These are phyloP conservation scores for Rhinichthys osculus DNA, from an alignment of 2,797 vertebrate genomes.

Conservation along the genomic window DNA sequence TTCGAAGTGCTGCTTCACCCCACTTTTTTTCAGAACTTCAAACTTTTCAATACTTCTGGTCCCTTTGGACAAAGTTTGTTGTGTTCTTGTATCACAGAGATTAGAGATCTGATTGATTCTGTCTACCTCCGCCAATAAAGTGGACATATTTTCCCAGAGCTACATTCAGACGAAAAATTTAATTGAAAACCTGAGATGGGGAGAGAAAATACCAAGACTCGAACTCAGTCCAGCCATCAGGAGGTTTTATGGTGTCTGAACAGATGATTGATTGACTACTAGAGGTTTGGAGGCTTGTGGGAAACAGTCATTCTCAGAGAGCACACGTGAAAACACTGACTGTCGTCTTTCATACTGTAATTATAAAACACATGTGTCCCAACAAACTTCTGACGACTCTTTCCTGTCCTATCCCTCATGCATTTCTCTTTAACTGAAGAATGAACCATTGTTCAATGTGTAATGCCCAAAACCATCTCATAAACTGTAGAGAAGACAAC, in stretches of 20 bases:
- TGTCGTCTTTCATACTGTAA: conserved; percentile 48
- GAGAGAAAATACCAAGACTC: conserved; percentile 31
- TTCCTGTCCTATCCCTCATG: background rate
- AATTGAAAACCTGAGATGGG: conserved; percentile 16
- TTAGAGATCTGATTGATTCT: conserved; percentile 38
- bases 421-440: conserved; percentile 3
- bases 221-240: conserved; percentile 12
- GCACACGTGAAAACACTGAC: conserved; percentile 42
- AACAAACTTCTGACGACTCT: conserved; percentile 10
- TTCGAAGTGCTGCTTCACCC: conserved; percentile 21
- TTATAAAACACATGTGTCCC: conserved; percentile 38
- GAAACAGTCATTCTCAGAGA: conserved; percentile 41
- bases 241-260: conserved; percentile 34
- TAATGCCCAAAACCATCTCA: background rate
- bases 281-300: conserved; percentile 47
- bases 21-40: conserved; percentile 6
- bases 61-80: conserved; percentile 35
- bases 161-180: conserved; percentile 12
- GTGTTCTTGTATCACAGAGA: conserved; percentile 21
- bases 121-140: conserved; percentile 19
- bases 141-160: conserved; percentile 24
- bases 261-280: conserved; percentile 16
- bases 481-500: background rate
- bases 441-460: background rate
- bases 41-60: conserved; percentile 12